Base-by-base conservation (phyloP, 2,113 vertebrate genomes). In the Columbina picui region DNA sequence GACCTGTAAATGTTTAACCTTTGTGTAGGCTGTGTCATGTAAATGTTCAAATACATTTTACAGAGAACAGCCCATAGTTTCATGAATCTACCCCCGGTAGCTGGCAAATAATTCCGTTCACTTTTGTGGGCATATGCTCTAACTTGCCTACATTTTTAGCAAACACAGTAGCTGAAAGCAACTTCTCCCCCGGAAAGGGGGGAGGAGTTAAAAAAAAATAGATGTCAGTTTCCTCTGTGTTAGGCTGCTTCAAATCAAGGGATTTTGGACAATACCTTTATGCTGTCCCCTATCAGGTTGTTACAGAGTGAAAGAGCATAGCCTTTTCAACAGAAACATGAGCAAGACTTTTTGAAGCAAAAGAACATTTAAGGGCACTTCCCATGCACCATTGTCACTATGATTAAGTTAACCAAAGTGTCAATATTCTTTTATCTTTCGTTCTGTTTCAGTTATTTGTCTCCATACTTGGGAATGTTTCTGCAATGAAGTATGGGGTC, bases 81-180 rank as follows among this genome's bases (percentile, higher is more conserved):
- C 0, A 1, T 32, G 7, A 18, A 36, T 2, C 59, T 13, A 19
- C 1, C 7, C 7, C 6, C 10, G 20, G 6, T 12, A 38, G 20
- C 9, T 74, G 14, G 6, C 9, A 77, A 32, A 26, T 27, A 45
- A 64, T 65, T 68, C 13, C 5, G 7, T 25, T 73, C 17, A 27
- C 3, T 5, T 68, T 43, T 74, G 4, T 52, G 56, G 7, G n/a
- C 38, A 65, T 85, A 77, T 13, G 14, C 10, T 19, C 10, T 26
- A 50, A 15, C 2, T 11, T 52, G 15, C 11, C 15, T 52, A 5
- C 5, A 20, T 15, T 75, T 69, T 18, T 22, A 2, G 17, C 34
- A 88, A 43, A 56, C 26, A 47, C 6, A 26, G 16, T 45, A 67
- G 4, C 13, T 53, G 75, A 43, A 71, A 50, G 17, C 4, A 83